phyloP scores from a whole-genome alignment of 23 tunicate genomes.

The Trididemnum clinides region DNA sequence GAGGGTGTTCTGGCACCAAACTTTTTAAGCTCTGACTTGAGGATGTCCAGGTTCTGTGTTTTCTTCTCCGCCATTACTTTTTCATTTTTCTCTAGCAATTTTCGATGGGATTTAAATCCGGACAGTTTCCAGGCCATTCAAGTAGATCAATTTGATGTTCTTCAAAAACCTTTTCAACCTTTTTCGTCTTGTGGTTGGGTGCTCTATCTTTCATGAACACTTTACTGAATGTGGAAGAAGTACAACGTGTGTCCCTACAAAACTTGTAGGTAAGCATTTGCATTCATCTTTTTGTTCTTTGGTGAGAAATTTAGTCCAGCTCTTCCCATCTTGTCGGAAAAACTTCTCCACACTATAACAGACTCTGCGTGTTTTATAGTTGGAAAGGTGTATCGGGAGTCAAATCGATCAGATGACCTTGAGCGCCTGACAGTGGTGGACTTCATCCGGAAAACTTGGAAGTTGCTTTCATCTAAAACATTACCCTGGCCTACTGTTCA shows the following conservation, averaged over 20 bases:
- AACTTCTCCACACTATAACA: no score
- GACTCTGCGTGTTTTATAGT: no score
- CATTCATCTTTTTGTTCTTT: slow-evolving; percentile 38
- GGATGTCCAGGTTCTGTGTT: not conserved
- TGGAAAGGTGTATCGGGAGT: no score
- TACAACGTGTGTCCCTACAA: slow-evolving; percentile 27
- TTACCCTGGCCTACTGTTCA: no score
- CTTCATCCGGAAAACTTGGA: no score
- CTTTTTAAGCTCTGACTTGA: slow-evolving; percentile 4
- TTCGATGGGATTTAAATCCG: slow-evolving; percentile 1
- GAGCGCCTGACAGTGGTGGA: no score
- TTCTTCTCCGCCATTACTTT: not conserved
- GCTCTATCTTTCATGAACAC: slow-evolving; percentile 3
- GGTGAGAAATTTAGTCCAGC: slow-evolving; percentile 8
- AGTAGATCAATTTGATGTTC: no score
- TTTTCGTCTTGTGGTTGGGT: not conserved
- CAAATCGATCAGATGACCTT: no score
- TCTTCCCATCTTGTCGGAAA: slow-evolving; percentile 20
- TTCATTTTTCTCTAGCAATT: slow-evolving; percentile 8
- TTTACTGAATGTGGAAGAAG: slow-evolving; percentile 23
- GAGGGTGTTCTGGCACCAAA: slow-evolving; percentile 34
- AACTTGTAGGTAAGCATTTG: not conserved
- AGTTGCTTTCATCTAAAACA: no score
- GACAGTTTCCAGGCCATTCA: slow-evolving; percentile 9
- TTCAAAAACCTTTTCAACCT: no score